Evolutionary conservation across 2,888 invertebrate genomes (phyloP), one percentile per base, ranked within the genome.

Genomic region (Platycheirus albimanus): DNA sequence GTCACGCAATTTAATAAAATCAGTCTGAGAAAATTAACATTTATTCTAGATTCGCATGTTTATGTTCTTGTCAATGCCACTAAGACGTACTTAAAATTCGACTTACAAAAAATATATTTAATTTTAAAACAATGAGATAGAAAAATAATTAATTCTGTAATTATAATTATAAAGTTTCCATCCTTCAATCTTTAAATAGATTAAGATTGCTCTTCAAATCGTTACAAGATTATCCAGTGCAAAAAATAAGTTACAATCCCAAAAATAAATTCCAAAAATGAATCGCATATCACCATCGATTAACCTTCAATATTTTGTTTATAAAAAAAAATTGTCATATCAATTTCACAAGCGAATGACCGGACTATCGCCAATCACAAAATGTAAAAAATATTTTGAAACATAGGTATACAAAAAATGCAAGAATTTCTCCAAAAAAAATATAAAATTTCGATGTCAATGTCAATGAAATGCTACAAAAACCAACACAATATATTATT

Each of bases 381-480:
- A 52, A n/a, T n/a, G n/a, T 47, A 67, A 45, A 33, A 33, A 67
- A 47, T 2, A 63, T 78, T 66, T 52, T 63, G 69, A 51, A 69
- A 67, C 66, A 7, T 24, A 38, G 13, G 10, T 20, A 36, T 15
- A 30, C 30, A 64, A n/a, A 36, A 52, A 28, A 70, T 47, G 63
- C 38, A 58, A 56, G 38, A 56, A 38, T 52, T 52, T 30, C 13
- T 33, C 19, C 10, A 19, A 24, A 70, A n/a, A n/a, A n/a, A n/a
- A n/a, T n/a, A n/a, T n/a, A n/a, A n/a, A n/a, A n/a, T 43, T 20
- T 38, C 24, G 36, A 56, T 43, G 80, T 70, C 72, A 79, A 79
- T 79, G 78, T 79, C 80, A 80, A 56, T 61, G 38, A 43, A 70
- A 36, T 19, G 49, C n/a, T 13, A 15, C 2, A 36, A 13, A 61